Conservation (phyloP, 2,888 invertebrate genomes). For the Nemapogon koenigi region DNA sequence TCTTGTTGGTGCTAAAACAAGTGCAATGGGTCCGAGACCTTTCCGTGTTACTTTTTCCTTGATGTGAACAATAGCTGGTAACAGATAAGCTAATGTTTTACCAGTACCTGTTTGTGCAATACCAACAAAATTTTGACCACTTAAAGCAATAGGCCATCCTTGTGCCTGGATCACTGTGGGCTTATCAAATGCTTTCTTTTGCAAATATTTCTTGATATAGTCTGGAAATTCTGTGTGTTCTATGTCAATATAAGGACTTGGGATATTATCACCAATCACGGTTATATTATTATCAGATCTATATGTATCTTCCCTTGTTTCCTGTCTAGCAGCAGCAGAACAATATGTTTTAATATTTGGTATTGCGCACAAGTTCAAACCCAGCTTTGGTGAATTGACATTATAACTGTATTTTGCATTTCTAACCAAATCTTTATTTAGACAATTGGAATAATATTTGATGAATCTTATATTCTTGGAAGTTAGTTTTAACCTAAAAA, state of each 20-base stretch:
- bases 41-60: conserved; percentile 73
- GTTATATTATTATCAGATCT: conserved; percentile 74
- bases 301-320: conserved; percentile 67
- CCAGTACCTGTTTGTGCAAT: conserved; percentile 86
- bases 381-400: too few species aligned
- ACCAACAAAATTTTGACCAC: conserved; percentile 82
- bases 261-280: conserved; percentile 71
- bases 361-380: too few species aligned
- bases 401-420: too few species aligned
- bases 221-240: conserved; percentile 78
- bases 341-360: conserved; percentile 28
- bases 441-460: too few species aligned
- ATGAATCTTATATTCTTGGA: too few species aligned
- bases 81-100: conserved; percentile 77
- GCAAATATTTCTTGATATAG: conserved; percentile 69
- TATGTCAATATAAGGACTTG: conserved; percentile 78
- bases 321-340: conserved; percentile 31
- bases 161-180: conserved; percentile 87
- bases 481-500: too few species aligned
- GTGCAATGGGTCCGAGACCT: conserved; percentile 81
- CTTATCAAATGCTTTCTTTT: conserved; percentile 68
- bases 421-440: too few species aligned
- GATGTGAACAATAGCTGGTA: conserved; percentile 85
- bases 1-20: conserved; percentile 81
- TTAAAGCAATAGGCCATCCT: conserved; percentile 84